These are phyloP conservation scores for Heliconius eleuchia DNA, from an alignment of 1,140 invertebrate genomes.

Conservation along the genomic window DNA sequence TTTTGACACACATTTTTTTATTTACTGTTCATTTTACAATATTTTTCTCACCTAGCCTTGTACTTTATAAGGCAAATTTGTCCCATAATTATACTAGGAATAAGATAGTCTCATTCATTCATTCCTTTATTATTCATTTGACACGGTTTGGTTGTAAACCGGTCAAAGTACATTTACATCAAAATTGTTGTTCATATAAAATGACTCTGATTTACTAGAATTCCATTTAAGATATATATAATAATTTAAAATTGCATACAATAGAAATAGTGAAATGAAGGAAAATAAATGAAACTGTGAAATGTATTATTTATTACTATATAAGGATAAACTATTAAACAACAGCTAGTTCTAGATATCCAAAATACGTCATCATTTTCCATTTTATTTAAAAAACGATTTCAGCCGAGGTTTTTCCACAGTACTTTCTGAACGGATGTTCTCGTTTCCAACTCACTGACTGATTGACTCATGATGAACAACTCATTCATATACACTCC, in stretches of 20 bases:
- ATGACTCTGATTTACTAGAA: no score
- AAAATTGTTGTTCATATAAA: background rate
- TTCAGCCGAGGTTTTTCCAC: constrained; percentile 39
- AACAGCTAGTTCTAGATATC: background rate
- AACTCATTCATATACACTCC: constrained; percentile 46
- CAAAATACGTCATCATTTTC: constrained; percentile 25
- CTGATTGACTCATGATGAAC: constrained; percentile 43
- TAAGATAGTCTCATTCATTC: background rate
- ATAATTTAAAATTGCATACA: no score
- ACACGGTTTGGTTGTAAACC: background rate
- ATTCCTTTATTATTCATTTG: background rate
- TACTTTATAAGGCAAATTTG: no score
- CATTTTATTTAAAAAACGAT: constrained; percentile 18
- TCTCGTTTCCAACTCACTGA: constrained; percentile 45
- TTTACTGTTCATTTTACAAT: no score
- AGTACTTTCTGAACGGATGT: constrained; percentile 24
- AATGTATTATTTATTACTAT: background rate
- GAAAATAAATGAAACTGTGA: background rate
- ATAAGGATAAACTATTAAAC: background rate
- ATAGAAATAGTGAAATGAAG: no score
- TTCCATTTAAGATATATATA: no score
- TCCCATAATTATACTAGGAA: background rate
- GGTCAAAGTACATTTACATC: background rate
- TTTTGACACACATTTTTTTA: no score
- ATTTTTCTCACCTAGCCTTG: no score